Evolutionary conservation across 2,797 vertebrate genomes (phyloP).

Genomic region (Gymnocypris eckloni): DNA sequence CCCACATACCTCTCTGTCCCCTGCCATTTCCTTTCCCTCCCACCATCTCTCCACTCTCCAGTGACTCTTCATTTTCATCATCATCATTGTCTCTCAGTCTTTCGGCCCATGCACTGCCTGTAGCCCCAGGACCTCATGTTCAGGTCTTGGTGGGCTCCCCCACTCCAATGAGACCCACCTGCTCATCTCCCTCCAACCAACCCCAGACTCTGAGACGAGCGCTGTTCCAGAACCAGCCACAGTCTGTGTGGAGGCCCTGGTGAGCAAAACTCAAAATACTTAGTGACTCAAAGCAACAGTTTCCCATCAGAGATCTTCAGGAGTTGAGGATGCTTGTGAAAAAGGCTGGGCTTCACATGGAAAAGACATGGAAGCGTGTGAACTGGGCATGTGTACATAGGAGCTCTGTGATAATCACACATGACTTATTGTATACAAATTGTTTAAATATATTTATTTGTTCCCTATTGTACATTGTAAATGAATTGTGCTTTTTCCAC

Average conservation of each 20-base stretch:
- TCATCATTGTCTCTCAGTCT: constrained; percentile 50
- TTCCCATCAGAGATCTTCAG: neutral
- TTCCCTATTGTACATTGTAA: constrained; percentile 55
- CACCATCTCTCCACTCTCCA: constrained; percentile 53
- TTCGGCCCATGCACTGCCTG: constrained; percentile 32
- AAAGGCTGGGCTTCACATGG: neutral
- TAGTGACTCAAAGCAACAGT: neutral
- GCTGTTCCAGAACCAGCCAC: constrained; percentile 54
- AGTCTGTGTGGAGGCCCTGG: constrained; percentile 63
- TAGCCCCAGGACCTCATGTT: constrained; percentile 8
- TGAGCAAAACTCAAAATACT: constrained; percentile 32
- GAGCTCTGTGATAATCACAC: neutral
- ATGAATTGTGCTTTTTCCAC: constrained; percentile 51
- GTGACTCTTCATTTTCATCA: constrained; percentile 49
- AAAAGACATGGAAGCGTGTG: neutral
- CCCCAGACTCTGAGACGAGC: constrained; percentile 57
- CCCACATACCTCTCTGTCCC: constrained; percentile 60
- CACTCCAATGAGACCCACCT: constrained; percentile 17
- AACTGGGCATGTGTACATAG: neutral
- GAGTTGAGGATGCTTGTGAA: neutral
- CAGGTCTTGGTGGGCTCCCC: constrained; percentile 7
- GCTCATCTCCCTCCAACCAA: neutral
- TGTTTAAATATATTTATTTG: constrained; percentile 65
- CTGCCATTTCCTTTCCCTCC: constrained; percentile 62
- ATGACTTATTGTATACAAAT: constrained; percentile 40